These are phyloP conservation scores for Acrocyrtus sp. DNA, from an alignment of 2,888 invertebrate species.

Conservation along the genomic window DNA sequence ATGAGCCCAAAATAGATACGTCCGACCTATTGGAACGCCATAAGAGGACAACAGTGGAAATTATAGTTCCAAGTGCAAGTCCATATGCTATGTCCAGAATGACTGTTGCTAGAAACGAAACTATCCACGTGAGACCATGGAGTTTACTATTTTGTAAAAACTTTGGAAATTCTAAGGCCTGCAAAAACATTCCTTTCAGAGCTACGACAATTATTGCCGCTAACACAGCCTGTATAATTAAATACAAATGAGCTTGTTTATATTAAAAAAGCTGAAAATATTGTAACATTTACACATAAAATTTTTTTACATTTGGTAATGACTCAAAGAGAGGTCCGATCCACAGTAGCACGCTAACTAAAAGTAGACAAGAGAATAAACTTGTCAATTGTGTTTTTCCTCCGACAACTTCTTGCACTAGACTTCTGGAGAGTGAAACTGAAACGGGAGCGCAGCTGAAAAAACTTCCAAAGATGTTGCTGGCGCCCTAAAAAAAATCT, in stretches of 20 bases:
- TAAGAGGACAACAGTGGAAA: slow-evolving; percentile 52
- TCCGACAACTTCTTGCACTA: slow-evolving; percentile 73
- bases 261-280: background rate
- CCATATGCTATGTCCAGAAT: slow-evolving; percentile 86
- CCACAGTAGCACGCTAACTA: slow-evolving; percentile 84
- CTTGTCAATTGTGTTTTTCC: slow-evolving; percentile 86
- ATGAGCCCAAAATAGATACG: slow-evolving; percentile 15
- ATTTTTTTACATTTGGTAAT: slow-evolving; percentile 75
- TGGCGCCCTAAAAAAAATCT: slow-evolving; percentile 71
- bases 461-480: slow-evolving; percentile 73
- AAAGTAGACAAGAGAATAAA: slow-evolving; percentile 78
- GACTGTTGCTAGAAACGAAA: slow-evolving; percentile 80
- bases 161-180: slow-evolving; percentile 75
- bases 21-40: slow-evolving; percentile 57
- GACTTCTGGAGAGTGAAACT: slow-evolving; percentile 73
- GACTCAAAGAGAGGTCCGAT: slow-evolving; percentile 89
- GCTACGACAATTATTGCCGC: slow-evolving; percentile 85
- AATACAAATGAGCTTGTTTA: slow-evolving; percentile 2
- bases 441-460: slow-evolving; percentile 67
- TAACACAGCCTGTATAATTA: slow-evolving; percentile 75
- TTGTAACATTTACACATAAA: background rate
- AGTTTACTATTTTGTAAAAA: slow-evolving; percentile 78
- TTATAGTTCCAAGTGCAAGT: slow-evolving; percentile 77
- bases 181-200: slow-evolving; percentile 80
- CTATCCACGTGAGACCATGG: slow-evolving; percentile 81